Conservation (phyloP, 2,888 invertebrate species). For the Teinopalpus imperialis region DNA sequence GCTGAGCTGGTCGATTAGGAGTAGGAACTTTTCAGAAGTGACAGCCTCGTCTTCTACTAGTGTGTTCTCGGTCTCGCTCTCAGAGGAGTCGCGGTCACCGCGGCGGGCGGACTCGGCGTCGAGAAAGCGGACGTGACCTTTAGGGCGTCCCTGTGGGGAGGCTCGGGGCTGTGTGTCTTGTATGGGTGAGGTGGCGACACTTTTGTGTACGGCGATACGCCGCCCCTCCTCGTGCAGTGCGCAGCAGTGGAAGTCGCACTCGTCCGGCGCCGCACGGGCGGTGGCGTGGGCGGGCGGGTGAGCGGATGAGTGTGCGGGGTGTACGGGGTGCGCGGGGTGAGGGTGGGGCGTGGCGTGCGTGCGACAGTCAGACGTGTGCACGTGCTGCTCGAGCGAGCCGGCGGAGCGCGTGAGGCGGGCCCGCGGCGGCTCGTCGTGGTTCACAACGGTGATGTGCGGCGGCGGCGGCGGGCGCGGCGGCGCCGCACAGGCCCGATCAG, state of each 20-base stretch:
- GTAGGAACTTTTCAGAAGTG: slow-evolving; percentile 94
- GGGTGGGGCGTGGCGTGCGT: slow-evolving; percentile 83
- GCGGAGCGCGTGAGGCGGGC: slow-evolving; percentile 50
- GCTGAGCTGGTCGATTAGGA: slow-evolving; percentile 95
- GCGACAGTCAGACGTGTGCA: slow-evolving; percentile 88
- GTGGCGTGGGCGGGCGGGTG: slow-evolving; percentile 82
- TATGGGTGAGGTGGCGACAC: slow-evolving; percentile 95
- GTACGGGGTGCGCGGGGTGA: slow-evolving; percentile 66
- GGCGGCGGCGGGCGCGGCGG: slow-evolving; percentile 71
- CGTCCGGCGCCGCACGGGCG: slow-evolving; percentile 84
- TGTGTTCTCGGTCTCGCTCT: slow-evolving; percentile 96
- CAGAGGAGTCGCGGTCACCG: slow-evolving; percentile 92
- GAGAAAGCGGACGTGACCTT: slow-evolving; percentile 93
- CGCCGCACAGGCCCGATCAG: slow-evolving; percentile 82
- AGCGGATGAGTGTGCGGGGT: slow-evolving; percentile 83
- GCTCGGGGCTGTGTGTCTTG: slow-evolving; percentile 88
- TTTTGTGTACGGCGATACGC: slow-evolving; percentile 95
- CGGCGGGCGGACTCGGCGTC: slow-evolving; percentile 86
- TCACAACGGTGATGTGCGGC: slow-evolving; percentile 60
- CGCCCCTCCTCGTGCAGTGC: slow-evolving; percentile 96
- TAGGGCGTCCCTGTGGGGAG: slow-evolving; percentile 85
- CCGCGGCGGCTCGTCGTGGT: slow-evolving; percentile 43
- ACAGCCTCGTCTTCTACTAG: slow-evolving; percentile 95
- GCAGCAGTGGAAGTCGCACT: slow-evolving; percentile 98
- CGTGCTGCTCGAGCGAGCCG: slow-evolving; percentile 52